phyloP scores from a whole-genome alignment of 1,140 invertebrate genomes.

The Penaeus vannamei region DNA sequence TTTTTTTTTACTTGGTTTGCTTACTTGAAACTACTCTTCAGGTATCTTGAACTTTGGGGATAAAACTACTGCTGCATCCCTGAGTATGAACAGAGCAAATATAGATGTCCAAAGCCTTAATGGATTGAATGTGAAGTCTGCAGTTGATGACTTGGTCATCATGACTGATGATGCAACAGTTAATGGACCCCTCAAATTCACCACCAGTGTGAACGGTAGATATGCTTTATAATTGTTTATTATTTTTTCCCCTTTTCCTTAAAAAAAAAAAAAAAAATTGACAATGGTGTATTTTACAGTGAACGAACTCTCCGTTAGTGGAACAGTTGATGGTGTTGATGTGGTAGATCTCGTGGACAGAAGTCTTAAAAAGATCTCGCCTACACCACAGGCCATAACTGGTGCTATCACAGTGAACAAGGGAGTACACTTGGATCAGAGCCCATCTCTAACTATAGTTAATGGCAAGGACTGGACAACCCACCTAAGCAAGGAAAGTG shows the following conservation, averaged over 20 bases:
- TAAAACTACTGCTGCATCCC: not conserved
- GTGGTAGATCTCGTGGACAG: not conserved
- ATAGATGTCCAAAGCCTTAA: conserved; percentile 23
- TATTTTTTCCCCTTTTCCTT: no score
- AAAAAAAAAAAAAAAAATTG: no score
- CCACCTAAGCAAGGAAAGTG: conserved; percentile 41
- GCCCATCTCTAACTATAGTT: not conserved
- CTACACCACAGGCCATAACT: not conserved
- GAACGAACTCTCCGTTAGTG: conserved; percentile 34
- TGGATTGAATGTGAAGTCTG: conserved; percentile 12
- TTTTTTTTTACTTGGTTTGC: no score
- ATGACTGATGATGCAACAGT: conserved; percentile 36
- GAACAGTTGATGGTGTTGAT: conserved; percentile 37
- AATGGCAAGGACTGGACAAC: conserved; percentile 38
- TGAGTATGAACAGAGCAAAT: conserved; percentile 3
- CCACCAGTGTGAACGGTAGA: conserved; percentile 31
- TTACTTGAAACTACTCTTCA: not conserved
- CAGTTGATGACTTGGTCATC: conserved; percentile 1
- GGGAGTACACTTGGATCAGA: conserved; percentile 9
- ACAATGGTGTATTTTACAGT: not conserved
- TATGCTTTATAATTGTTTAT: no score
- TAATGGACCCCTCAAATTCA: not conserved
- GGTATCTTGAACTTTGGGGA: conserved; percentile 21
- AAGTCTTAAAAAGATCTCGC: conserved; percentile 35
- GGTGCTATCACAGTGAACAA: not conserved